A percentile compares a stretch with the other conserved stretches of the same genome.
These are phyloP conservation scores for Salminus brasiliensis DNA, from an alignment of 2,113 vertebrate species.

Conservation along the genomic window DNA sequence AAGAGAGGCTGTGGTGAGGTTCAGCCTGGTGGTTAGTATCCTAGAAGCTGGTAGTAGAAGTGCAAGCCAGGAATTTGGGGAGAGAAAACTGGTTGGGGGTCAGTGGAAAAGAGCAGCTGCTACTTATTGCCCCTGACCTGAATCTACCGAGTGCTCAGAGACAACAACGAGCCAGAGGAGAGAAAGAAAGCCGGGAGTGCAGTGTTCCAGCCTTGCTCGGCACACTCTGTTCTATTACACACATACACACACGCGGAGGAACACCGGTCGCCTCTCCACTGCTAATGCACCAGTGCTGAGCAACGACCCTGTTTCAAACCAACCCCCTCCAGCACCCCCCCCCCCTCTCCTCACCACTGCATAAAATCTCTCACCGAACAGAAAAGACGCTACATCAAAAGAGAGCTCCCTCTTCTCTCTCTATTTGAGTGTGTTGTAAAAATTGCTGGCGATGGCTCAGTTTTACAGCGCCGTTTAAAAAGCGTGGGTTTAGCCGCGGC, in stretches of 20 bases:
- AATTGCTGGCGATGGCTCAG: conserved; percentile 18
- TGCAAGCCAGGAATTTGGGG: conserved; percentile 3
- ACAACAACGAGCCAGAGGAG: conserved; percentile 36
- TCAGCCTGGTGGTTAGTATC: not conserved
- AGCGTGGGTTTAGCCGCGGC: conserved; percentile 9
- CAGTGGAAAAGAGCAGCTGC: not conserved
- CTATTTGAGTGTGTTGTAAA: conserved; percentile 18
- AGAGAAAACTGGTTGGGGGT: not conserved
- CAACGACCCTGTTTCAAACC: conserved; percentile 31
- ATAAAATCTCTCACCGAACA: conserved; percentile 19
- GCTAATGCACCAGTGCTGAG: conserved; percentile 28
- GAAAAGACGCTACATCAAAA: conserved; percentile 30
- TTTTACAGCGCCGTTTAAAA: conserved; percentile 41
- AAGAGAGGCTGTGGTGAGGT: conserved; percentile 7
- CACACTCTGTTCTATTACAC: conserved; percentile 46
- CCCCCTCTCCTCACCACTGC: not conserved
- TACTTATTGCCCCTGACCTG: conserved; percentile 44
- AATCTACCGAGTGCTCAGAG: conserved; percentile 26
- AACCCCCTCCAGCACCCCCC: too few species aligned
- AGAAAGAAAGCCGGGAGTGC: conserved; percentile 27
- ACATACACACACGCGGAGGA: conserved; percentile 26
- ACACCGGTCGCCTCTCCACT: conserved; percentile 20
- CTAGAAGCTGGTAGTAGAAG: not conserved
- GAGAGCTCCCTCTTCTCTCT: not conserved
- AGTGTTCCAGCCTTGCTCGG: conserved; percentile 39